phyloP scores from a whole-genome alignment of 30 jellyfish, hydroid and myxozoan genomes.

The Rhopilema esculentum region DNA sequence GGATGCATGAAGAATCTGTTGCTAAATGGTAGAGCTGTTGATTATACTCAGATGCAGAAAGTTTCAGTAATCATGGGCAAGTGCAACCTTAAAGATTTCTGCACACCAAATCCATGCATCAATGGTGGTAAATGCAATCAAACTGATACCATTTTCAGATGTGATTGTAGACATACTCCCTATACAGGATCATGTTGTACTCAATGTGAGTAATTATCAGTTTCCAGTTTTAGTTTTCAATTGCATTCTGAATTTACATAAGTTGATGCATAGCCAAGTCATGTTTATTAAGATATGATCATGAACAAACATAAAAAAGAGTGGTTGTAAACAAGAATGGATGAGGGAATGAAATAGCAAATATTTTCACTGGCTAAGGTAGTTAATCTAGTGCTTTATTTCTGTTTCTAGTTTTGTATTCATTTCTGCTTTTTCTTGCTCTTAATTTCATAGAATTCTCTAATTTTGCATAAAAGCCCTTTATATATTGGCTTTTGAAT shows the following conservation, averaged over 20 bases:
- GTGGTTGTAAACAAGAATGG: no score
- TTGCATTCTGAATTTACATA: neutral
- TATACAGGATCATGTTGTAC: slow-evolving; percentile 95
- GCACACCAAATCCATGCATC: slow-evolving; percentile 98
- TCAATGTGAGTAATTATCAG: slow-evolving; percentile 78
- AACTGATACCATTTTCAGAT: slow-evolving; percentile 83
- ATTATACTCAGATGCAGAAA: slow-evolving; percentile 55
- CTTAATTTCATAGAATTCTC: no score
- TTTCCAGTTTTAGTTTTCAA: no score
- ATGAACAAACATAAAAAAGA: no score
- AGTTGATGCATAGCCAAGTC: neutral
- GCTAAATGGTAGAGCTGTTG: slow-evolving; percentile 78
- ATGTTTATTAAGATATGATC: no score
- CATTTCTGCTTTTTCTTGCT: no score
- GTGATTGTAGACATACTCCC: slow-evolving; percentile 96
- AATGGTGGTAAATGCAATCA: slow-evolving; percentile 98
- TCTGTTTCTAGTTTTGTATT: no score
- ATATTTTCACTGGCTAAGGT: no score
- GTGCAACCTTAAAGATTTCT: slow-evolving; percentile 90
- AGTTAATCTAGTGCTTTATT: no score
- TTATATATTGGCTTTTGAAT: no score
- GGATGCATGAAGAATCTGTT: slow-evolving; percentile 97
- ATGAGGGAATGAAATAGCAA: no score
- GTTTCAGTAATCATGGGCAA: slow-evolving; percentile 74
- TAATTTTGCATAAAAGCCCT: no score